These are phyloP conservation scores for Rhodophaea formosa DNA, from an alignment of 2,888 invertebrate species.

Conservation along the genomic window DNA sequence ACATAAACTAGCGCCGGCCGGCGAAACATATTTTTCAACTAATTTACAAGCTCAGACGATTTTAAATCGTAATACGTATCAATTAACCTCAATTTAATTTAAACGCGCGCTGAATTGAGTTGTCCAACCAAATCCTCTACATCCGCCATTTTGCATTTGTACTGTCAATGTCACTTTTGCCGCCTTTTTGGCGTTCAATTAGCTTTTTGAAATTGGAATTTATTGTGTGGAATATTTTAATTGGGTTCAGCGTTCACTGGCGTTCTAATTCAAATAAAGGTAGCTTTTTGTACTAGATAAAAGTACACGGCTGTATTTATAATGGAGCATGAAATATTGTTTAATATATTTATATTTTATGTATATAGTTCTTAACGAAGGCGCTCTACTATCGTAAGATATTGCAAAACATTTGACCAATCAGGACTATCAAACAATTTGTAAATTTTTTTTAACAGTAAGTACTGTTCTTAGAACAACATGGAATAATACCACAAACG, in stretches of 20 bases:
- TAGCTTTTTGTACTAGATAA: neutral
- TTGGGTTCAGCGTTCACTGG: conserved; percentile 3
- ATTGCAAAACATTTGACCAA: too few species aligned
- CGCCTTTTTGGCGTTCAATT: conserved; percentile 53
- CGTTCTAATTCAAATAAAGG: neutral
- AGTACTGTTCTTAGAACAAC: neutral
- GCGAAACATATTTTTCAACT: conserved; percentile 20
- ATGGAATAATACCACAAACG: neutral
- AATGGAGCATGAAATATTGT: too few species aligned
- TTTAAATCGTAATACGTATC: conserved; percentile 41
- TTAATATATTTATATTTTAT: too few species aligned
- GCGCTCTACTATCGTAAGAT: too few species aligned
- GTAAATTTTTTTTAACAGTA: too few species aligned
- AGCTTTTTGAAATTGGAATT: conserved; percentile 46
- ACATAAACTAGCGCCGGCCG: conserved; percentile 34
- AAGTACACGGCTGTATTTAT: neutral
- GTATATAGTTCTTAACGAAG: too few species aligned
- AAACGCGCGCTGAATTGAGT: conserved; percentile 47
- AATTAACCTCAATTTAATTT: conserved; percentile 44
- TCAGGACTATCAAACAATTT: too few species aligned
- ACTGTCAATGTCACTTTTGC: conserved; percentile 51
- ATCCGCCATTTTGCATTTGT: conserved; percentile 55
- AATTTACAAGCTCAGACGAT: conserved; percentile 30
- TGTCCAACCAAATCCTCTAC: conserved; percentile 45
- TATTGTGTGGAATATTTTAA: conserved; percentile 37